phyloP scores from a whole-genome alignment of 2,113 vertebrate genomes.

The Cervus canadensis region DNA sequence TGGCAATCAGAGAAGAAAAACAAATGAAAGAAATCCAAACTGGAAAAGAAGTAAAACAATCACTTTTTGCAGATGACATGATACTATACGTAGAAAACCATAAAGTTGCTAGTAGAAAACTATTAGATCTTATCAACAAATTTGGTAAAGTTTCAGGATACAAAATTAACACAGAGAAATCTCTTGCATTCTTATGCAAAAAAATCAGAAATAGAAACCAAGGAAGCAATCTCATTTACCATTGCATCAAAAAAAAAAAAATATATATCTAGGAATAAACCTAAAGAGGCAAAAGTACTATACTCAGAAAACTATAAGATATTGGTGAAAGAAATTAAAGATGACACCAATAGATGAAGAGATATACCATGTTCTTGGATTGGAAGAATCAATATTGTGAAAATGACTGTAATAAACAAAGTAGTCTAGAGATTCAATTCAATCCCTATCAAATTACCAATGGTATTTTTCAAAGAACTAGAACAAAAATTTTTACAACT shows the following conservation, averaged over 20 bases:
- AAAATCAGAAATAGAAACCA: neutral
- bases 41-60: neutral
- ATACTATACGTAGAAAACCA: neutral
- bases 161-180: neutral
- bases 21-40: neutral
- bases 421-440: neutral
- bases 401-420: neutral
- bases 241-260: neutral
- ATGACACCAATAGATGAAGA: neutral
- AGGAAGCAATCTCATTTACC: neutral
- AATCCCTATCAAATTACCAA: neutral
- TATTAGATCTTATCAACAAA: neutral
- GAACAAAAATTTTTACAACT: neutral
- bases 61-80: neutral
- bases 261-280: neutral
- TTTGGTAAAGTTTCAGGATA: neutral
- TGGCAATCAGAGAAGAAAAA: neutral
- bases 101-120: neutral
- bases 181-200: neutral
- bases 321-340: neutral
- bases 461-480: neutral
- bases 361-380: neutral
- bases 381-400: neutral
- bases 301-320: neutral
- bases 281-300: neutral